phyloP scores from a whole-genome alignment of 2,797 vertebrate species.

The Glossophaga mutica region DNA sequence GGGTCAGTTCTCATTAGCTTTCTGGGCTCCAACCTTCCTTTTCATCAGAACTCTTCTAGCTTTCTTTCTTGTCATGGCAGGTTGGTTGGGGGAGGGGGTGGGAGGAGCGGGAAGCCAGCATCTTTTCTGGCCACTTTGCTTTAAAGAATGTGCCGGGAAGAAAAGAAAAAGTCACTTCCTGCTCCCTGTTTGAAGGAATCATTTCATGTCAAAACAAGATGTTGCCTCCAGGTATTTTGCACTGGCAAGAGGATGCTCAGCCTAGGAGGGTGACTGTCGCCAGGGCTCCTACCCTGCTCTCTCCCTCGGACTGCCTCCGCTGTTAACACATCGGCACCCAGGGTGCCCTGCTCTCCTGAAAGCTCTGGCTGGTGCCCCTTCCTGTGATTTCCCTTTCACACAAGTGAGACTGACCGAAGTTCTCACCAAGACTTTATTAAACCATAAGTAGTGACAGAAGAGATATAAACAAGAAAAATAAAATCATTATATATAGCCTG shows the following conservation, averaged over 20 bases:
- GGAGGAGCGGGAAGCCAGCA: neutral
- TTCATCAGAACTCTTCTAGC: neutral
- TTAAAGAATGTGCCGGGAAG: conserved; percentile 1
- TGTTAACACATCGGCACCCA: no score
- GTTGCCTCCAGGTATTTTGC: neutral
- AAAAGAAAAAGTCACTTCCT: neutral
- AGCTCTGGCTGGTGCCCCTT: neutral
- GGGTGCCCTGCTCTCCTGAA: neutral
- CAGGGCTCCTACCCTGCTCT: neutral
- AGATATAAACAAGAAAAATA: neutral
- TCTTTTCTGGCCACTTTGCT: neutral
- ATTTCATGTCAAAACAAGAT: neutral
- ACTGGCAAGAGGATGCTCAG: neutral
- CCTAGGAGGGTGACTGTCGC: neutral
- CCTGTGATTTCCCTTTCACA: neutral
- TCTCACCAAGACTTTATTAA: neutral
- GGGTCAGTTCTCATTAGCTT: neutral
- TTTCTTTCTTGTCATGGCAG: neutral
- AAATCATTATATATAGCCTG: neutral
- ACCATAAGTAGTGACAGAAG: neutral
- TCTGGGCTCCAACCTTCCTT: neutral
- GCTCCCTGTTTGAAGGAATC: neutral
- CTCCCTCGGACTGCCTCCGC: neutral
- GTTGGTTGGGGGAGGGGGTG: no score
- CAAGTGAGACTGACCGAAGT: neutral